Evolutionary conservation across 2,888 invertebrate genomes (phyloP).

Genomic region (Nymphalis polychloros): DNA sequence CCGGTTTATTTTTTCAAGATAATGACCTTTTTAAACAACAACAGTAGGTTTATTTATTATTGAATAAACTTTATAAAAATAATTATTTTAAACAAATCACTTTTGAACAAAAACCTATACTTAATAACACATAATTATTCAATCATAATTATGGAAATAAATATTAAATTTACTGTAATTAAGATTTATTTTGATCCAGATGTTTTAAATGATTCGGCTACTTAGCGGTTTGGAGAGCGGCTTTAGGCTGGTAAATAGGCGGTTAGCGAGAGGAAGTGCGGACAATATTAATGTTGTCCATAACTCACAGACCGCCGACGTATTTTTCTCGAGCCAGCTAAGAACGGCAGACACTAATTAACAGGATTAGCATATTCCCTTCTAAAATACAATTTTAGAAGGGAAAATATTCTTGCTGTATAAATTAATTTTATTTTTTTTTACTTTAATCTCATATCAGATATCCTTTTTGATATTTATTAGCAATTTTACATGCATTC

Average conservation of each 20-base stretch:
- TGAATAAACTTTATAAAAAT: too few species aligned
- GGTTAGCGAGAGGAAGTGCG: slow-evolving; percentile 67
- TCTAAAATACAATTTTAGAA: slow-evolving; percentile 43
- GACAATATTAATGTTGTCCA: slow-evolving; percentile 75
- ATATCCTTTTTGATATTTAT: slow-evolving; percentile 6
- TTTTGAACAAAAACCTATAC: too few species aligned
- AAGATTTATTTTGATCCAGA: slow-evolving; percentile 36
- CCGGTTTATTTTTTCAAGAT: too few species aligned
- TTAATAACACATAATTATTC: not conserved
- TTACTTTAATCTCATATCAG: slow-evolving; percentile 16
- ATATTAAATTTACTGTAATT: slow-evolving; percentile 29
- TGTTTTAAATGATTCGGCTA: slow-evolving; percentile 39
- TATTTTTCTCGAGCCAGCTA: slow-evolving; percentile 72
- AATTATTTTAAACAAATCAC: too few species aligned
- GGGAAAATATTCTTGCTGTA: slow-evolving; percentile 18
- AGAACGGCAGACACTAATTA: slow-evolving; percentile 76
- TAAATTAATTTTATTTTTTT: slow-evolving; percentile 15
- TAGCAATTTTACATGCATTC: too few species aligned
- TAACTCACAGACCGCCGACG: slow-evolving; percentile 68
- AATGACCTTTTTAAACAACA: too few species aligned
- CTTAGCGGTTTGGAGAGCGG: slow-evolving; percentile 41
- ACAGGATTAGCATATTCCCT: slow-evolving; percentile 77
- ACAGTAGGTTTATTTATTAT: too few species aligned
- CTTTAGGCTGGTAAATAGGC: slow-evolving; percentile 64
- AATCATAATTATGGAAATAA: slow-evolving; percentile 2